A percentile compares a stretch with the other conserved stretches of the same genome.
These are phyloP conservation scores for Hypocryptadius cinnamomeus DNA, from an alignment of 2,113 vertebrate genomes.

Conservation along the genomic window DNA sequence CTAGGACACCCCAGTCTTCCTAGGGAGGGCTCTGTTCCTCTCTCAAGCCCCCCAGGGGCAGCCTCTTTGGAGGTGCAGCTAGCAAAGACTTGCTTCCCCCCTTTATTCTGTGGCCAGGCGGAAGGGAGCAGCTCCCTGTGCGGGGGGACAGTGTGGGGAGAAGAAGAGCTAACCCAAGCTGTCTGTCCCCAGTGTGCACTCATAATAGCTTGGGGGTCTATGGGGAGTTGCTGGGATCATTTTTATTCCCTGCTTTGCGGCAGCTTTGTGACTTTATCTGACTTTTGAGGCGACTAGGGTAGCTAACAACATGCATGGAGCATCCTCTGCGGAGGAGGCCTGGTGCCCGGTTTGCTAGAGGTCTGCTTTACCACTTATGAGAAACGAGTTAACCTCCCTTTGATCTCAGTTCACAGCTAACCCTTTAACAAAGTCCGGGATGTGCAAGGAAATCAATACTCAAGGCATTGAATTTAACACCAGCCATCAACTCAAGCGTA, in stretches of 20 bases:
- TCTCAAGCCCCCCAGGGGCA: accelerated
- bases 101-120: accelerated
- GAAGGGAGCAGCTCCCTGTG: not conserved
- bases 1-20: not conserved
- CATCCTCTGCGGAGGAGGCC: constrained; percentile 43
- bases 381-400: constrained; percentile 70
- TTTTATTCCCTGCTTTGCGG: constrained; percentile 5
- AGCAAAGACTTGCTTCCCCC: not conserved
- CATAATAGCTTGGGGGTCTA: not conserved
- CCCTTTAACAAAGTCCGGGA: constrained; percentile 68
- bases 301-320: constrained; percentile 21
- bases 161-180: not conserved
- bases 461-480: constrained; percentile 67
- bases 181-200: not conserved
- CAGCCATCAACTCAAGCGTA: constrained; percentile 66
- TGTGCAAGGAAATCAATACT: constrained; percentile 69
- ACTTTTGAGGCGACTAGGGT: not conserved
- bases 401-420: constrained; percentile 65
- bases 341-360: constrained; percentile 30
- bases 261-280: constrained; percentile 26
- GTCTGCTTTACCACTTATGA: constrained; percentile 57
- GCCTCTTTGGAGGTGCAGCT: not conserved
- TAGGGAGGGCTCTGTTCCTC: not conserved
- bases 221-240: not conserved
- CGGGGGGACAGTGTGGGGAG: not conserved